phyloP scores from a whole-genome alignment of 2,797 vertebrate species.

The Mus spretus region DNA sequence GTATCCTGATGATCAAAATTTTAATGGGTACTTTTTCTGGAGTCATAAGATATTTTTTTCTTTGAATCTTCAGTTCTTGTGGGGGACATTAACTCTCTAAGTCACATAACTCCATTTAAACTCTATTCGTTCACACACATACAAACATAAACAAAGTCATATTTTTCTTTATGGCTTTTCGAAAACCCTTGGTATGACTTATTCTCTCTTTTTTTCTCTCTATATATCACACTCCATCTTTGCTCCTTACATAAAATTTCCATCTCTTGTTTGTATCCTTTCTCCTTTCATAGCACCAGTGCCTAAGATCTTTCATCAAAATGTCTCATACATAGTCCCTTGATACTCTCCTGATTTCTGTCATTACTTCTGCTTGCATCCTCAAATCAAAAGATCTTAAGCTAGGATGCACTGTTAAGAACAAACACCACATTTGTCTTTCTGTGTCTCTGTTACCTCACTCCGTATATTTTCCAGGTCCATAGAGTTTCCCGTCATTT shows the following conservation, averaged over 20 bases:
- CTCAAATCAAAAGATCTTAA: background rate
- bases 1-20: background rate
- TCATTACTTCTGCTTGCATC: background rate
- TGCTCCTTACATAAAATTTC: too few species aligned
- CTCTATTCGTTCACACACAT: background rate
- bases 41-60: background rate
- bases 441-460: background rate
- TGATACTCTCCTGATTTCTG: background rate
- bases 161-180: background rate
- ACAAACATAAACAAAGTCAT: background rate
- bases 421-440: background rate
- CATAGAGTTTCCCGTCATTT: background rate
- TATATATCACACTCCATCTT: too few species aligned
- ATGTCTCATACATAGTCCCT: background rate
- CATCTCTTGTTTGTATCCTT: background rate
- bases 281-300: background rate
- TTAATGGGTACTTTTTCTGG: background rate
- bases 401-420: background rate
- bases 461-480: background rate
- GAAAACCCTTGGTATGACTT: background rate
- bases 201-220: background rate
- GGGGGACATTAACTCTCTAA: background rate
- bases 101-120: background rate
- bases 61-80: background rate
- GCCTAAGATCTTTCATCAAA: background rate